These are phyloP conservation scores for Drosophila carrolli DNA, from an alignment of 1,140 invertebrate species.

Conservation along the genomic window DNA sequence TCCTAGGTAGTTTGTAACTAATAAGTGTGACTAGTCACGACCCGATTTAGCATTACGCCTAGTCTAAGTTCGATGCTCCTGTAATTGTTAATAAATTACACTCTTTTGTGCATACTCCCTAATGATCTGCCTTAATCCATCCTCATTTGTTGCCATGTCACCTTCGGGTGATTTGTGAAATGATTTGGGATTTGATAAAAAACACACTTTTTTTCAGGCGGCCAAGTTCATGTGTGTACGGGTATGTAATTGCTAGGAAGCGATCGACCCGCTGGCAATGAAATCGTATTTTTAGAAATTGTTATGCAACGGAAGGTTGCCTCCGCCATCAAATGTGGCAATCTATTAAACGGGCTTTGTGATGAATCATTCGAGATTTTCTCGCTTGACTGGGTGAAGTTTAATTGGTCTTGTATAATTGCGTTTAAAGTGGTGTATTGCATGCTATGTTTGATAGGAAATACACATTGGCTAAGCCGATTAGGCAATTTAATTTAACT, in stretches of 20 bases:
- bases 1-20: constrained; percentile 30
- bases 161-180: constrained; percentile 26
- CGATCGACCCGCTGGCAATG: constrained; percentile 31
- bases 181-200: constrained; percentile 13
- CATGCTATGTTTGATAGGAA: constrained; percentile 2
- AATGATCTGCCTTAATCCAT: constrained; percentile 17
- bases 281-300: constrained; percentile 44
- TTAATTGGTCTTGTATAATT: constrained; percentile 8
- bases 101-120: constrained; percentile 19
- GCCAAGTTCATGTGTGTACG: constrained; percentile 20
- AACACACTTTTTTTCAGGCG: background rate
- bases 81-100: constrained; percentile 46
- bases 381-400: constrained; percentile 10
- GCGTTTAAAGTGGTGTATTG: constrained; percentile 7
- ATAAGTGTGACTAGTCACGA: constrained; percentile 44
- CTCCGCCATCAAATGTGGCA: constrained; percentile 15
- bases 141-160: constrained; percentile 24
- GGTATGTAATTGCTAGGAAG: constrained; percentile 38
- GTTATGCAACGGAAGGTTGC: constrained; percentile 30
- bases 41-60: constrained; percentile 29
- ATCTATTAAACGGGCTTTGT: constrained; percentile 1
- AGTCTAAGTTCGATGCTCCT: constrained; percentile 39
- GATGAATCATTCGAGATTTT: constrained; percentile 11
- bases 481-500: too few relatives aligned
- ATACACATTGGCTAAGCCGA: background rate